These are phyloP conservation scores for Todiramphus saurophagus DNA, from an alignment of 2,113 vertebrate genomes.

Conservation along the genomic window DNA sequence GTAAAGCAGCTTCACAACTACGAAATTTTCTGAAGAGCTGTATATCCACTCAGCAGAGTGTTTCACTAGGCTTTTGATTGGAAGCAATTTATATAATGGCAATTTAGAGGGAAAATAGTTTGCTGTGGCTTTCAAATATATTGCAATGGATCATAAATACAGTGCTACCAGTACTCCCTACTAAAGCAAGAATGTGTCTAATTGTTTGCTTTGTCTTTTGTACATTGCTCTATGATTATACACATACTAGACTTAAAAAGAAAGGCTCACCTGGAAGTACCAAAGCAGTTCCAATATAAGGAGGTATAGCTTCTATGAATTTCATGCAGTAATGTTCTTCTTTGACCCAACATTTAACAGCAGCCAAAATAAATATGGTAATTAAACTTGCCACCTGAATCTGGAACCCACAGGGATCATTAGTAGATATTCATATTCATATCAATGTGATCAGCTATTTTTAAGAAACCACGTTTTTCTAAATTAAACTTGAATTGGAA, in stretches of 20 bases:
- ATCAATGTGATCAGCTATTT: not conserved
- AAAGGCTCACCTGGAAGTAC: not conserved
- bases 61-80: not conserved
- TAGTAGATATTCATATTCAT: not conserved
- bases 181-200: not conserved
- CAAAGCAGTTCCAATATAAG: not conserved
- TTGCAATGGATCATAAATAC: not conserved
- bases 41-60: not conserved
- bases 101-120: not conserved
- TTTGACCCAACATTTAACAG: not conserved
- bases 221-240: fast-evolving
- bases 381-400: not conserved
- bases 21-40: not conserved
- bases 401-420: not conserved
- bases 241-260: not conserved
- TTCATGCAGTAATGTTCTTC: not conserved
- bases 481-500: not conserved
- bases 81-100: not conserved
- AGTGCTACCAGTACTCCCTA: not conserved
- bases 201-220: not conserved
- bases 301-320: not conserved
- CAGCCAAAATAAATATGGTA: not conserved
- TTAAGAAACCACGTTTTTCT: not conserved
- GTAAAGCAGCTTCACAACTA: not conserved
- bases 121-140: not conserved